Percentiles rank a stretch among this genome's conserved stretches.
These are phyloP conservation scores for Nannobrachium achirus DNA, from an alignment of 2,113 vertebrate genomes.

Conservation along the genomic window DNA sequence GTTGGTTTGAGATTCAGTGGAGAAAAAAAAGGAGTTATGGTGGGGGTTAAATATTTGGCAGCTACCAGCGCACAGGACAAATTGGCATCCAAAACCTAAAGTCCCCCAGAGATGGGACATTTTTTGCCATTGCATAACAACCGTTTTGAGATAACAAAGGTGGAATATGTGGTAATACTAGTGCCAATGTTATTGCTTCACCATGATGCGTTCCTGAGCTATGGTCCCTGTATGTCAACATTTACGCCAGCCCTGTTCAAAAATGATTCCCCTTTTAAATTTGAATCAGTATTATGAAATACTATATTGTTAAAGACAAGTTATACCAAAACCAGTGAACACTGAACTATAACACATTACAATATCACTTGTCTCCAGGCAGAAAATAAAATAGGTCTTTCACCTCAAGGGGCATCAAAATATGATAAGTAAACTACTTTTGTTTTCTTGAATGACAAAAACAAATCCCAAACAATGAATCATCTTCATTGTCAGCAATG, in stretches of 20 bases:
- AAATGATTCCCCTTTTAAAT: not conserved
- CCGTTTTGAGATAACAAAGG: constrained; percentile 28
- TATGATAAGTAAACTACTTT: too few species aligned
- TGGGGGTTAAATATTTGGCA: constrained; percentile 48
- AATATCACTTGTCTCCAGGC: not conserved
- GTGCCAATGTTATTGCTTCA: constrained; percentile 66
- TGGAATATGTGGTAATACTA: constrained; percentile 10
- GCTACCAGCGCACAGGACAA: constrained; percentile 49
- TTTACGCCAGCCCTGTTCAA: constrained; percentile 33
- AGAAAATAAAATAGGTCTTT: not conserved
- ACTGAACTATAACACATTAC: not conserved
- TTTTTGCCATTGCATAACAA: constrained; percentile 42
- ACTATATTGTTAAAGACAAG: constrained; percentile 3
- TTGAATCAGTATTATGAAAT: constrained; percentile 19
- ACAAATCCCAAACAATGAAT: not conserved
- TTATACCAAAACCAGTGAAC: not conserved
- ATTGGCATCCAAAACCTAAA: constrained; percentile 43
- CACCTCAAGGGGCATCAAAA: not conserved
- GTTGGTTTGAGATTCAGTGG: constrained; percentile 63
- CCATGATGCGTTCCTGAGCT: constrained; percentile 70
- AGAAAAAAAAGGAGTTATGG: not conserved
- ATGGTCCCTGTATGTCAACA: constrained; percentile 46
- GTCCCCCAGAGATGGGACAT: not conserved
- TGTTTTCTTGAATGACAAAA: not conserved
- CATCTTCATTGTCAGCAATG: too few species aligned